Percentiles rank a stretch among this genome's conserved stretches.
phyloP scores from a whole-genome alignment of 2,888 invertebrate genomes.

The Heliconius ethilla region DNA sequence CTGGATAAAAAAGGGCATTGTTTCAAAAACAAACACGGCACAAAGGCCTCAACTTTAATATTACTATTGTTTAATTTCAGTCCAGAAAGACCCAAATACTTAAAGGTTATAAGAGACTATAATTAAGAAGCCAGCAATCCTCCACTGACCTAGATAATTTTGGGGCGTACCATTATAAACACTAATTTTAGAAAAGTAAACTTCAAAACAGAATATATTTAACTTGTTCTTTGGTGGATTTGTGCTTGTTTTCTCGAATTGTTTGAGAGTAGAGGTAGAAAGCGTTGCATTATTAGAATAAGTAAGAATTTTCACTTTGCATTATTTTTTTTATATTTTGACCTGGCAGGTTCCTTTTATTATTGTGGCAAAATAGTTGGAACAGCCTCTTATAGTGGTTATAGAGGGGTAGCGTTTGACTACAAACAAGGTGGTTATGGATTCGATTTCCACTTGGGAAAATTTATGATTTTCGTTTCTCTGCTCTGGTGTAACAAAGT shows the following conservation, averaged over 20 bases:
- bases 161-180: constrained; percentile 9
- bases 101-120: constrained; percentile 42
- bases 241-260: neutral
- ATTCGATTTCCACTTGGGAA: no score
- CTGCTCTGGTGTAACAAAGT: neutral
- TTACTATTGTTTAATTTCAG: constrained; percentile 42
- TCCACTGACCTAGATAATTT: constrained; percentile 38
- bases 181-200: constrained; percentile 12
- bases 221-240: neutral
- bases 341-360: neutral
- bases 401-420: no score
- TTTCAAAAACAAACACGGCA: constrained; percentile 32
- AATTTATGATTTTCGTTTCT: neutral
- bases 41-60: constrained; percentile 40
- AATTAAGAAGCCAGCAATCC: constrained; percentile 39
- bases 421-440: no score
- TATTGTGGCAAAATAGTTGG: neutral
- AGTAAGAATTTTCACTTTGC: neutral
- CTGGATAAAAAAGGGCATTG: constrained; percentile 34
- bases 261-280: neutral
- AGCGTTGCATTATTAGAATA: neutral
- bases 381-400: no score
- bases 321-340: neutral
- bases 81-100: constrained; percentile 34
- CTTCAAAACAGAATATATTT: neutral